These are phyloP conservation scores for Laspeyria flexula DNA, from an alignment of 2,888 invertebrate genomes.

Conservation along the genomic window DNA sequence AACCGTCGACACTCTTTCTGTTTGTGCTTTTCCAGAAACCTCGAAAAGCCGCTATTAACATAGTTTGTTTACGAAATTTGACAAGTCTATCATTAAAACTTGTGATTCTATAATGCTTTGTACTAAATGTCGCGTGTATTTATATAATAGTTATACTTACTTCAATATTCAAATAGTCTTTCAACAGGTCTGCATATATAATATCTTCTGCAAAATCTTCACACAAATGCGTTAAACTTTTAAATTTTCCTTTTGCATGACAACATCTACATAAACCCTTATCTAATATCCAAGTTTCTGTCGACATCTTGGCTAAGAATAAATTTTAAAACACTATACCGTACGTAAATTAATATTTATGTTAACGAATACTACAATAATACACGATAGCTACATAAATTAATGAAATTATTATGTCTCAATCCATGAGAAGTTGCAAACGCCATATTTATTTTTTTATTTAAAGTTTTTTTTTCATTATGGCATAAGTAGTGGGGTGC, in stretches of 20 bases:
- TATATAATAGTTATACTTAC: slow-evolving; percentile 50
- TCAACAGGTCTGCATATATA: slow-evolving; percentile 65
- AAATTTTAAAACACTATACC: background rate
- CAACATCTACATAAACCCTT: slow-evolving; percentile 74
- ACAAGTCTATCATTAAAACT: too few species aligned
- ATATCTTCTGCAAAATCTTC: slow-evolving; percentile 46
- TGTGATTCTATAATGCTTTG: too few species aligned
- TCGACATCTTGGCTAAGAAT: slow-evolving; percentile 53
- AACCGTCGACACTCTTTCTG: too few species aligned
- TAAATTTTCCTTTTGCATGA: slow-evolving; percentile 66
- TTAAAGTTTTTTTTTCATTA: background rate
- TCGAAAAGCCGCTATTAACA: background rate
- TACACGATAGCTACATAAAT: background rate
- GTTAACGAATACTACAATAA: background rate
- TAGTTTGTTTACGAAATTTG: background rate
- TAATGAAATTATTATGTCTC: background rate
- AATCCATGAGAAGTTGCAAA: background rate
- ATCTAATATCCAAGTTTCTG: slow-evolving; percentile 59
- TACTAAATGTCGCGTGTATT: background rate
- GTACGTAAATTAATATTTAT: background rate
- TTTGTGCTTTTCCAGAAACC: too few species aligned
- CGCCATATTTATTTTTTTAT: slow-evolving; percentile 1
- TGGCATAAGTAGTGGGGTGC: background rate
- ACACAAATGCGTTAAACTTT: slow-evolving; percentile 56
- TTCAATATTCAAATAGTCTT: slow-evolving; percentile 59